Evolutionary conservation across 1,140 invertebrate genomes (phyloP).

Genomic region (Temnothorax nylanderi): DNA sequence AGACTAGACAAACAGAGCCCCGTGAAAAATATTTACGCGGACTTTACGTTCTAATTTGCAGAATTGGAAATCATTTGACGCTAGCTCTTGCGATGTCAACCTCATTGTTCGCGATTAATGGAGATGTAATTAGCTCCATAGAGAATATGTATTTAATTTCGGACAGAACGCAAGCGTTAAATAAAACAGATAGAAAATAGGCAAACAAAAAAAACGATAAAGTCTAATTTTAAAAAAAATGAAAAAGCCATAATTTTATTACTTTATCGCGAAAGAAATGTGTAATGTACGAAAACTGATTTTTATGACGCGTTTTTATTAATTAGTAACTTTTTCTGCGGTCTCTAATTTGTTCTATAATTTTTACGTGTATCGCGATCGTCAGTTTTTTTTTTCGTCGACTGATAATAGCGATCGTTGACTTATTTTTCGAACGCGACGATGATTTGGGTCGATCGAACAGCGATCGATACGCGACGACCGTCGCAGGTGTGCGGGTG

Average conservation of each 20-base stretch:
- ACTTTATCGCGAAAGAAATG: not conserved
- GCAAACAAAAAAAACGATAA: not conserved
- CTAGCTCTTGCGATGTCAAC: not conserved
- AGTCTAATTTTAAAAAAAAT: not conserved
- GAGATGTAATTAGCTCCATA: not conserved
- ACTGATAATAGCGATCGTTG: not conserved
- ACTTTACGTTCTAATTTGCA: not conserved
- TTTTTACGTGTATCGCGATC: not conserved
- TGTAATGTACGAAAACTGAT: not conserved
- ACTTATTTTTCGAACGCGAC: not conserved
- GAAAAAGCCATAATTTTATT: not conserved
- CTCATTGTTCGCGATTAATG: not conserved
- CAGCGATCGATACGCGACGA: slow-evolving; percentile 15
- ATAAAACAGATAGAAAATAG: not conserved
- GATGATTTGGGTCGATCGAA: slow-evolving; percentile 38
- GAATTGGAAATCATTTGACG: not conserved
- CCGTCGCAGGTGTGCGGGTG: slow-evolving; percentile 43
- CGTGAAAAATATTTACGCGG: not conserved
- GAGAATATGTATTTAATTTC: not conserved
- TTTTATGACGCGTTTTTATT: not conserved
- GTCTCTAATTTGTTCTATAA: not conserved
- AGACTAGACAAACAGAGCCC: too few relatives aligned
- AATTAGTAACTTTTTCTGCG: not conserved
- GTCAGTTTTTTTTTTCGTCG: not conserved
- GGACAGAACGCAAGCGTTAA: not conserved